Percentiles rank a stretch among this genome's conserved stretches.
phyloP scores from a whole-genome alignment of 2,888 invertebrate genomes.

The Eilema sororculum region DNA sequence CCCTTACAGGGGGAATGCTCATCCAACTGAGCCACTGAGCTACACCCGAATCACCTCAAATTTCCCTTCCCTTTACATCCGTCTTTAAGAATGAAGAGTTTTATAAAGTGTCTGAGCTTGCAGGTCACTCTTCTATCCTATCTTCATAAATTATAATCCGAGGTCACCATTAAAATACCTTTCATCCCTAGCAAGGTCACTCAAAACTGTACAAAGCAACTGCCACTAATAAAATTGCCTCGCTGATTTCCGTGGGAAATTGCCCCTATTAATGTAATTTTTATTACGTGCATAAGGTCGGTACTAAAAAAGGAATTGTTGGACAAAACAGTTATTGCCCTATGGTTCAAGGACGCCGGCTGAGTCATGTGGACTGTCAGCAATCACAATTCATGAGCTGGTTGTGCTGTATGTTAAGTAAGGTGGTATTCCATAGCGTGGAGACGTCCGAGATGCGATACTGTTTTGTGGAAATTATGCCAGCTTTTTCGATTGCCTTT shows the following conservation, averaged over 20 bases:
- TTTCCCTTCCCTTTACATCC: too few relatives aligned
- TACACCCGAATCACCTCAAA: too few relatives aligned
- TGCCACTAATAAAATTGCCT: neutral
- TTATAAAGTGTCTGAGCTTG: too few relatives aligned
- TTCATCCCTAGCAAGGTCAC: neutral
- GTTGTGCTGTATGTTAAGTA: constrained; percentile 38
- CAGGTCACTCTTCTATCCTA: neutral
- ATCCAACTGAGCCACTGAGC: too few relatives aligned
- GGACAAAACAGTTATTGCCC: constrained; percentile 25
- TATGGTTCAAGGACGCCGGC: constrained; percentile 46
- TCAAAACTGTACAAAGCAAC: neutral
- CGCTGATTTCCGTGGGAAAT: constrained; percentile 12
- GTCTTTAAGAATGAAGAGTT: too few relatives aligned
- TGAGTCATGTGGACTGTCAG: constrained; percentile 50
- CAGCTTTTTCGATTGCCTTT: too few relatives aligned
- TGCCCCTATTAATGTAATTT: constrained; percentile 20
- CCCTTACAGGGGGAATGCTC: too few relatives aligned
- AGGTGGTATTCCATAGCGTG: constrained; percentile 39
- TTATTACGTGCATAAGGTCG: constrained; percentile 18
- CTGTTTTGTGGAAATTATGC: neutral
- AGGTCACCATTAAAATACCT: neutral
- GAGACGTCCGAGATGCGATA: constrained; percentile 15
- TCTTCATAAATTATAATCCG: too few relatives aligned
- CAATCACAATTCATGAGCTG: constrained; percentile 48
- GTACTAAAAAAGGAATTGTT: constrained; percentile 24